A percentile compares a stretch with the other conserved stretches of the same genome.
Evolutionary conservation across 2,113 vertebrate genomes (phyloP).

Genomic region (Prionailurus viverrinus): DNA sequence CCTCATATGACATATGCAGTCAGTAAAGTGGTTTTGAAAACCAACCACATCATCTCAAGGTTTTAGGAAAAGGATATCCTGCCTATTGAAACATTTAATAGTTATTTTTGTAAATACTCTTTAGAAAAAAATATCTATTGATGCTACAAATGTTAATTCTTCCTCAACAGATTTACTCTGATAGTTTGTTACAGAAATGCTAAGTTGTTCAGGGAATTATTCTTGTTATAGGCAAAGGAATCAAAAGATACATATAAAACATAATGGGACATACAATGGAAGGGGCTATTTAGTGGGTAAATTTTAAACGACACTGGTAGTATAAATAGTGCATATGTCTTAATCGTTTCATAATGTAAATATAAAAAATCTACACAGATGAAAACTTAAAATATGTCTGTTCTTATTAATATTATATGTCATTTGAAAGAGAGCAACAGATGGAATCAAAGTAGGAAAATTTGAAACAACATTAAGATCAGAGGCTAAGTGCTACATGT

Average conservation of each 20-base stretch:
- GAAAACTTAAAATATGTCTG: not conserved
- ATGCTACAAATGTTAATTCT: not conserved
- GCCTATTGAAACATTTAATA: not conserved
- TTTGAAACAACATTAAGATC: slow-evolving; percentile 22
- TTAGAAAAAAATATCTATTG: not conserved
- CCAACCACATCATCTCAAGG: not conserved
- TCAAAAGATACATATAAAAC: not conserved
- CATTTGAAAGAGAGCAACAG: not conserved
- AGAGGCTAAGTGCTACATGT: not conserved
- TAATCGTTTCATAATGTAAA: not conserved
- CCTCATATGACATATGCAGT: not conserved
- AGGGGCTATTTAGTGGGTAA: not conserved
- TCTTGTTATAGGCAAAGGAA: not conserved
- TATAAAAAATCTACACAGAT: not conserved
- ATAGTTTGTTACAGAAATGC: not conserved
- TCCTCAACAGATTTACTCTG: not conserved
- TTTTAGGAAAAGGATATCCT: not conserved
- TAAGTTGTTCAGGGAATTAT: not conserved
- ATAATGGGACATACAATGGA: not conserved
- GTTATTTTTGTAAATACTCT: not conserved
- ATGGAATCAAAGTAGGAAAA: not conserved
- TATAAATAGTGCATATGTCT: not conserved
- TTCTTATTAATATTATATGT: not conserved
- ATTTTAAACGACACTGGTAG: not conserved
- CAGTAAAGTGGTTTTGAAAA: slow-evolving; percentile 4